A percentile compares a stretch with the other conserved stretches of the same genome.
Evolutionary conservation across 2,888 invertebrate genomes (phyloP).

Genomic region (Poecilus cupreus): DNA sequence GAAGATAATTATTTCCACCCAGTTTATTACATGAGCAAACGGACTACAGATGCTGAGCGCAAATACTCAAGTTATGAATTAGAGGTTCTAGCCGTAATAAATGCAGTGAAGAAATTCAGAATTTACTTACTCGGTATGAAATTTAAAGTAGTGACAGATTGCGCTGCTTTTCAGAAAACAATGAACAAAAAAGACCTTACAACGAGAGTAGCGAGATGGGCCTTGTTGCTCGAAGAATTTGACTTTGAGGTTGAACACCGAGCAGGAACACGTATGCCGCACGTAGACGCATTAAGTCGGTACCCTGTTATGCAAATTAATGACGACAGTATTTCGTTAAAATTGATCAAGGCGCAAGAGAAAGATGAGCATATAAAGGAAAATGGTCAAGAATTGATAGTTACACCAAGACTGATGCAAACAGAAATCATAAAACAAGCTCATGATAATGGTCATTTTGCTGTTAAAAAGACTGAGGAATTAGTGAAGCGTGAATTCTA

Average conservation of each 20-base stretch:
- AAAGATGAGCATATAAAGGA: constrained; percentile 61
- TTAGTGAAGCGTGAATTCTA: too few species aligned
- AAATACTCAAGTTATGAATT: constrained; percentile 67
- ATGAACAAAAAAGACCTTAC: constrained; percentile 65
- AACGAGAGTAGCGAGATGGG: constrained; percentile 61
- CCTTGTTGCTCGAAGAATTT: constrained; percentile 66
- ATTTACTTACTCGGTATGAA: constrained; percentile 65
- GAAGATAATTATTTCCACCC: too few species aligned
- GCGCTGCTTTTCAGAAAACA: constrained; percentile 66
- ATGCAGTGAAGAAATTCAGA: constrained; percentile 67
- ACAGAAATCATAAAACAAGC: too few species aligned
- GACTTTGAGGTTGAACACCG: constrained; percentile 65
- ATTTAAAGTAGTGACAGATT: constrained; percentile 68
- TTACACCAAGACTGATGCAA: too few species aligned
- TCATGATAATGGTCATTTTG: too few species aligned
- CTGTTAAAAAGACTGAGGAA: too few species aligned
- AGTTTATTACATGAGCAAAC: too few species aligned
- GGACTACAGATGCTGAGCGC: too few species aligned
- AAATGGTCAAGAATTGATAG: neutral
- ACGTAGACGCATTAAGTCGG: constrained; percentile 65
- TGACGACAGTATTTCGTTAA: too few species aligned
- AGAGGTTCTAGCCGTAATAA: constrained; percentile 67
- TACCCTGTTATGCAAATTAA: constrained; percentile 60
- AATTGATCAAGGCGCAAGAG: constrained; percentile 62
- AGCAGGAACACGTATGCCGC: constrained; percentile 64